Evolutionary conservation across 1,140 invertebrate species (phyloP).

Genomic region (Ceratina australensis): DNA sequence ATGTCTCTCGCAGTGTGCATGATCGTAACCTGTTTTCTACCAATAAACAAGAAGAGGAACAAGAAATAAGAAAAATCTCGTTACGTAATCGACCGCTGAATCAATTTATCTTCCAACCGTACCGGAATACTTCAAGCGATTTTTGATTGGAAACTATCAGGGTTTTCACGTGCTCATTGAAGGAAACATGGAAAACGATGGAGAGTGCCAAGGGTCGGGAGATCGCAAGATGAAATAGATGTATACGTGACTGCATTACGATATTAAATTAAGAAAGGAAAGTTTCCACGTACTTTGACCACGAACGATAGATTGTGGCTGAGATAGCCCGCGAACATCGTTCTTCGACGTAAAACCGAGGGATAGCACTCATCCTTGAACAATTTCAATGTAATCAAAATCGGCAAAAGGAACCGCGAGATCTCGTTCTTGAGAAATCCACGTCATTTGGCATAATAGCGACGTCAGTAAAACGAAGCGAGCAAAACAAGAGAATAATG

Average conservation of each 20-base stretch:
- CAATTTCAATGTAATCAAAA: not conserved
- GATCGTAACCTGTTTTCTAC: constrained; percentile 63
- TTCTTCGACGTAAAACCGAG: not conserved
- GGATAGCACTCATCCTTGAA: constrained; percentile 1
- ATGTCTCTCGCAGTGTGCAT: constrained; percentile 65
- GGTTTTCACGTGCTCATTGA: not conserved
- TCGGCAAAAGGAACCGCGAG: not conserved
- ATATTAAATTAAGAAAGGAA: not conserved
- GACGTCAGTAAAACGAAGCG: not conserved
- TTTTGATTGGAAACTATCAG: not conserved
- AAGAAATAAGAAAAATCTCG: constrained; percentile 47
- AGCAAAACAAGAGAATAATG: not conserved
- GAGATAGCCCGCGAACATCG: not conserved
- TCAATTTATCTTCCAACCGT: not conserved
- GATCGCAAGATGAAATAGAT: not conserved
- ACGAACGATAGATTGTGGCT: not conserved
- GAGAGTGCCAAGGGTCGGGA: not conserved
- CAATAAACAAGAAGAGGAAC: constrained; percentile 54
- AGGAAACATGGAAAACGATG: not conserved
- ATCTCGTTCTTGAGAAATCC: not conserved
- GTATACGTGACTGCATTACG: constrained; percentile 1
- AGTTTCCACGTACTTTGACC: not conserved
- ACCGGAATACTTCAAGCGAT: not conserved
- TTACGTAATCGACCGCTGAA: not conserved
- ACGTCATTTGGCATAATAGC: not conserved